These are phyloP conservation scores for Microplitis demolitor DNA, from an alignment of 1,140 invertebrate genomes.

Conservation along the genomic window DNA sequence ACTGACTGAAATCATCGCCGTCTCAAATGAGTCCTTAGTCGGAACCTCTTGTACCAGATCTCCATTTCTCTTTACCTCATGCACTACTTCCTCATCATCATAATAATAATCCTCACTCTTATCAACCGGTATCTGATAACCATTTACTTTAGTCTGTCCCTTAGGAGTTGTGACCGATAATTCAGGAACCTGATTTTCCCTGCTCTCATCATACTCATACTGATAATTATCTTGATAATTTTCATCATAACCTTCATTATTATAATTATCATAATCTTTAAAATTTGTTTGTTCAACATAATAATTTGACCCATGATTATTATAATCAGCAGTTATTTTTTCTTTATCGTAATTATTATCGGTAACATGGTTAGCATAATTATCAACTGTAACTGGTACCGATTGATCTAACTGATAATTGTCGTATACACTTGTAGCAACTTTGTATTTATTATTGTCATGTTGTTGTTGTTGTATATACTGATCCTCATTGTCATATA, in stretches of 20 bases:
- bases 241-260: conserved; percentile 44
- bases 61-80: conserved; percentile 43
- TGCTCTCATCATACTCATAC: conserved; percentile 31
- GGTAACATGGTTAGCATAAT: background rate
- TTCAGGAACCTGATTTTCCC: conserved; percentile 50
- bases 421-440: conserved; percentile 35
- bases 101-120: conserved; percentile 55
- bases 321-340: conserved; percentile 35
- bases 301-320: conserved; percentile 26
- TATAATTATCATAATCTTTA: conserved; percentile 15
- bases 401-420: conserved; percentile 35
- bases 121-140: conserved; percentile 31
- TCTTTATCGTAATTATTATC: conserved; percentile 35
- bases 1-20: conserved; percentile 63
- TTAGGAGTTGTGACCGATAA: conserved; percentile 52
- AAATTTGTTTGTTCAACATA: too few relatives aligned
- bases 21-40: conserved; percentile 66
- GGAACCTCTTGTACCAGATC: conserved; percentile 62
- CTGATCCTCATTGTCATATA: conserved; percentile 4
- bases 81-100: conserved; percentile 34
- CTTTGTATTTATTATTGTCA: conserved; percentile 49
- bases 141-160: conserved; percentile 50
- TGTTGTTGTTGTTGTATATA: conserved; percentile 35
- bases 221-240: conserved; percentile 39
- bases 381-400: conserved; percentile 18